A percentile compares a stretch with the other conserved stretches of the same genome.
Evolutionary conservation across 2,797 vertebrate genomes (phyloP).

Genomic region (Dryobates pubescens): DNA sequence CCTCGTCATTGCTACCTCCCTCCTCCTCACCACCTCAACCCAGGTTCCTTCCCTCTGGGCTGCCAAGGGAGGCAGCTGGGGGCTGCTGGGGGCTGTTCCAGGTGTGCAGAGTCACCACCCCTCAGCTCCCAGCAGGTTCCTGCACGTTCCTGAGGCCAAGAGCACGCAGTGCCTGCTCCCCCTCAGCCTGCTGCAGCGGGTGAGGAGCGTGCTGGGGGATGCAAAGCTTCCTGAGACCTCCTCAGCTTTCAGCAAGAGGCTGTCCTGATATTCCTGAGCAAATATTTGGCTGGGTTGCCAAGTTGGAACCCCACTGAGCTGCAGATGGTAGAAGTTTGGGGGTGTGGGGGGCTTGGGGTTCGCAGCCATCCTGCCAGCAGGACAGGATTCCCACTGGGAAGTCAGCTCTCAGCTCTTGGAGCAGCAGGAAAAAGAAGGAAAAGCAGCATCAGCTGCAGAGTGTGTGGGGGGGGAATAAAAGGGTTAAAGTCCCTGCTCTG

Average conservation of each 20-base stretch:
- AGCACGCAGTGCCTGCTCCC: neutral
- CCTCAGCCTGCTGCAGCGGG: rapidly evolving
- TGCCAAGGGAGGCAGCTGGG: neutral
- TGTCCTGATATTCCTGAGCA: neutral
- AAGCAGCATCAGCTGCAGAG: neutral
- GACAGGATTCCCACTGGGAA: constrained; percentile 16
- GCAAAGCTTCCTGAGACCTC: neutral
- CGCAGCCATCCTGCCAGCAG: neutral
- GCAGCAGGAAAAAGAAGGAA: neutral
- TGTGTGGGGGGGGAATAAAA: neutral
- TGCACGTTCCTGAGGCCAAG: neutral
- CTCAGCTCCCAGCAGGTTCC: neutral
- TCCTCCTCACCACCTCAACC: neutral
- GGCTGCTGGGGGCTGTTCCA: neutral
- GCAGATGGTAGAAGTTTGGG: constrained; percentile 2
- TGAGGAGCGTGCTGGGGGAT: neutral
- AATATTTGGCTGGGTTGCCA: neutral
- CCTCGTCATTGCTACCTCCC: neutral
- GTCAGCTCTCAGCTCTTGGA: neutral
- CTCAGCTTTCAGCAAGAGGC: neutral
- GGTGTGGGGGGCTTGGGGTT: too few relatives aligned
- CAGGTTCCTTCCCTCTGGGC: neutral
- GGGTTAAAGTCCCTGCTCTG: constrained; percentile 56
- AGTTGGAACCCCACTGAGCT: neutral
- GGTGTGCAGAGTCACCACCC: neutral